Evolutionary conservation across 2,113 vertebrate genomes (phyloP).

Genomic region (Sapayoa aenigma): DNA sequence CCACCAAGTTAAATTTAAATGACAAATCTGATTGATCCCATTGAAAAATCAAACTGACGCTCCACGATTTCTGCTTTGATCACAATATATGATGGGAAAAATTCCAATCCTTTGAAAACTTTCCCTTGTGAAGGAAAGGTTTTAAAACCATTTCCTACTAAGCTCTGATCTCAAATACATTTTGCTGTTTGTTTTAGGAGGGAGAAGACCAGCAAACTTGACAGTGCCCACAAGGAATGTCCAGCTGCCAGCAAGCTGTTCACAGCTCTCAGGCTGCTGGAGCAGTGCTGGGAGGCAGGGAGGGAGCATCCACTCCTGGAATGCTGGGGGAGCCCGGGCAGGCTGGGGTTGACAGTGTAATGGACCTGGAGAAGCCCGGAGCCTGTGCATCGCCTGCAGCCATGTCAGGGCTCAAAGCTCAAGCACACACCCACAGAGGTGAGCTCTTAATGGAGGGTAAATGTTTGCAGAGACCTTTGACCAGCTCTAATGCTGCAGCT

Average conservation of each 20-base stretch:
- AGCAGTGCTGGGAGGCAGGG: background rate
- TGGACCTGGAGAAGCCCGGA: conserved; percentile 5
- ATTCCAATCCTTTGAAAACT: background rate
- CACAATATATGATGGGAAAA: background rate
- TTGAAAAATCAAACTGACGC: background rate
- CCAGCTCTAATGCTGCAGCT: conserved; percentile 57
- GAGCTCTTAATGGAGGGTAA: conserved; percentile 68
- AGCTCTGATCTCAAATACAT: background rate
- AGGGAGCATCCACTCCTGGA: background rate
- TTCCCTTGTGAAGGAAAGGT: background rate
- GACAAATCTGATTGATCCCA: background rate
- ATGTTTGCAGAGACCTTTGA: conserved; percentile 72
- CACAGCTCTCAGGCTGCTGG: background rate
- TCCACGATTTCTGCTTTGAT: background rate
- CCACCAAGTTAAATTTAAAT: background rate
- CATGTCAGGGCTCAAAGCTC: conserved; percentile 14
- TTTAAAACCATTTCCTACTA: background rate
- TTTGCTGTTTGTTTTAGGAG: conserved; percentile 1
- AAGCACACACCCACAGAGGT: conserved; percentile 26
- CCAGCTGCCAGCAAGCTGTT: conserved; percentile 31
- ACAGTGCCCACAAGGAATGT: conserved; percentile 62
- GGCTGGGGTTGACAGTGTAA: background rate
- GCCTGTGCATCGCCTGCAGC: conserved; percentile 33
- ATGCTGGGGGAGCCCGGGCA: background rate
- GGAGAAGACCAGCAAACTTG: conserved; percentile 56